Percentiles rank a stretch among this genome's conserved stretches.
These are phyloP conservation scores for Drosophila jambulina DNA, from an alignment of 1,140 invertebrate genomes.

Conservation along the genomic window DNA sequence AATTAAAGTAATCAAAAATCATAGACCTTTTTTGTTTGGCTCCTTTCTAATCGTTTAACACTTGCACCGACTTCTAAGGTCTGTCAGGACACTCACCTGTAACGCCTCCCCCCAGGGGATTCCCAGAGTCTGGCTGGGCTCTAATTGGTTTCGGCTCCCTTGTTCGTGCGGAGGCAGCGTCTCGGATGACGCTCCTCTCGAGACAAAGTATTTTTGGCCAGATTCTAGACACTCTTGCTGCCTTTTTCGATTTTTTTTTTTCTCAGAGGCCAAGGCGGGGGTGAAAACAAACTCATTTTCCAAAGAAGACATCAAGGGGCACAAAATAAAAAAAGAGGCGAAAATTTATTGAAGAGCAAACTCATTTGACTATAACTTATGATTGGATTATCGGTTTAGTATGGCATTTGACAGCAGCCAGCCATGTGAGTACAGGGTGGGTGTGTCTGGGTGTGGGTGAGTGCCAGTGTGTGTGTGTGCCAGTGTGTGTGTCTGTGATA, in stretches of 20 bases:
- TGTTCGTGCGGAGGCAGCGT: constrained; percentile 21
- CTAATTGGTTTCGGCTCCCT: constrained; percentile 32
- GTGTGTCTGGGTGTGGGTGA: constrained; percentile 17
- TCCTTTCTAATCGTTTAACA: not conserved
- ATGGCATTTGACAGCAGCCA: constrained; percentile 76
- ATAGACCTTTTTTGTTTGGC: not conserved
- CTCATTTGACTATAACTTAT: constrained; percentile 83
- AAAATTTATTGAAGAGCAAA: constrained; percentile 81
- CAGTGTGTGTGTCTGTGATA: constrained; percentile 62
- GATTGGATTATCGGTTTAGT: constrained; percentile 82
- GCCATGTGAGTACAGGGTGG: constrained; percentile 15
- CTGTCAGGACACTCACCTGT: constrained; percentile 25
- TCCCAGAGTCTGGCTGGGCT: not conserved
- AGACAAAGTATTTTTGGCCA: constrained; percentile 48
- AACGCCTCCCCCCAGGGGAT: not conserved
- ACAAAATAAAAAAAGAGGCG: constrained; percentile 50
- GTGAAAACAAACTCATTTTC: constrained; percentile 22
- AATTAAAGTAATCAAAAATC: not conserved
- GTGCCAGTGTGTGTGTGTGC: constrained; percentile 12
- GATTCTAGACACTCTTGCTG: constrained; percentile 15
- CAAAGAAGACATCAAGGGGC: constrained; percentile 32
- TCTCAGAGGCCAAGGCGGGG: no score
- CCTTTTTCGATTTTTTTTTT: not conserved
- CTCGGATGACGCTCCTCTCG: constrained; percentile 31
- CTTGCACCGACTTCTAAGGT: not conserved